These are phyloP conservation scores for Zeuzera pyrina DNA, from an alignment of 2,888 invertebrate species.

Conservation along the genomic window DNA sequence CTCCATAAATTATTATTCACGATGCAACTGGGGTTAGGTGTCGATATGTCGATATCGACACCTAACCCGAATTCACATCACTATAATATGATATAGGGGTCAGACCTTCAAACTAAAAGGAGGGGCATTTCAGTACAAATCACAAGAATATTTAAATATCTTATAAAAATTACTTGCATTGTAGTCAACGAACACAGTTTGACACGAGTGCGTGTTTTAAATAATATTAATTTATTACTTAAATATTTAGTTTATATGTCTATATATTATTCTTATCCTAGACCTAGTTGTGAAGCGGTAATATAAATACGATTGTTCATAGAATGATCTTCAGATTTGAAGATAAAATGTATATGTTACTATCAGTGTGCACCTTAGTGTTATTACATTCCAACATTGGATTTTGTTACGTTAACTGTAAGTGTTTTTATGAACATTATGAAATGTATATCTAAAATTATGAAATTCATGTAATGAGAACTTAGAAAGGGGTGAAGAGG, in stretches of 20 bases:
- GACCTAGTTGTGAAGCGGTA: conserved; percentile 26
- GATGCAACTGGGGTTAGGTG: too few species aligned
- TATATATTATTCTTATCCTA: conserved; percentile 25
- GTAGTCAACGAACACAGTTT: conserved; percentile 45
- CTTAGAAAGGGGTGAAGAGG: too few species aligned
- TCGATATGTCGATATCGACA: too few species aligned
- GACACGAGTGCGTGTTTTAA: conserved; percentile 27
- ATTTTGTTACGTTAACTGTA: conserved; percentile 53
- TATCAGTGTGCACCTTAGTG: conserved; percentile 21
- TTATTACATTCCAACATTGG: conserved; percentile 31
- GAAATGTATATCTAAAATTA: too few species aligned
- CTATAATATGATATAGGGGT: conserved; percentile 55
- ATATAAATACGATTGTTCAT: conserved; percentile 24
- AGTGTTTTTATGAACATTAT: too few species aligned
- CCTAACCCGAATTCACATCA: too few species aligned
- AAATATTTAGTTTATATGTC: conserved; percentile 13
- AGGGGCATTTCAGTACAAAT: conserved; percentile 56
- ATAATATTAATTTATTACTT: conserved; percentile 6
- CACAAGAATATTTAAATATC: conserved; percentile 62
- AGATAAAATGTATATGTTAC: conserved; percentile 41
- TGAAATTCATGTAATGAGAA: too few species aligned
- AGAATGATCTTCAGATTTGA: conserved; percentile 23
- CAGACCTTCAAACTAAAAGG: conserved; percentile 57
- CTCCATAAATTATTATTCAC: too few species aligned
- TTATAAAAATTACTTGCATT: conserved; percentile 45